Base-by-base conservation (phyloP, 2,113 vertebrate species). In the Nerophis ophidion region DNA sequence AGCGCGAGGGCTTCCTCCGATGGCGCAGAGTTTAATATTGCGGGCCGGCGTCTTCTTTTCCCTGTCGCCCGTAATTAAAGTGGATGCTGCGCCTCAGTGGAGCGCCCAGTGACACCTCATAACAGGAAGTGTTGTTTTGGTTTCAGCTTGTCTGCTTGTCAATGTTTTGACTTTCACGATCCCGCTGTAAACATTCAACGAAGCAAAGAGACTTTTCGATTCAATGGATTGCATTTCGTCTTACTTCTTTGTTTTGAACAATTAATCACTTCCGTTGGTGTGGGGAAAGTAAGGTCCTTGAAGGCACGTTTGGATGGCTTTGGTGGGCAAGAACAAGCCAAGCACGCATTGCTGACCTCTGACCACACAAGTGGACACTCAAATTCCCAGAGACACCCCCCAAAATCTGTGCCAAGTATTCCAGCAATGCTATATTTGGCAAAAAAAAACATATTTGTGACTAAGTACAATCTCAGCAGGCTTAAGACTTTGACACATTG, bases 21-120 rank as follows among this genome's bases (percentile, higher is more conserved):
- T 60, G 66, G 50, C 68, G 60, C 48, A 57, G 62, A 52, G 57
- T 70, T 36, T 60, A 70, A 57, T 63, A 57, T 36, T 58, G 66
- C 57, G 42, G 34, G 16, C 17, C 14, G 17, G 15, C 42, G 45
- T 13, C 46, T 48, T 17, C 26, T 12, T 61, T 16, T 44, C 26
- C 15, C 48, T 55, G 40, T 50, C 33, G 5, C 55, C 16, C 10
- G 16, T 56, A 47, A 69, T 60, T 65, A 67, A 55, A 53, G 11
- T 48, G 15, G 52, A 49, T 16, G 46, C 40, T 19, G 50, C 15
- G 10, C 36, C 59, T 68, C 19, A 40, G 16, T 7, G 14, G 56
- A 55, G 55, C 35, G 16, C 3, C 16, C 63, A 79, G 59, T 56
- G 55, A 68, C 49, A 38, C 59, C 38, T 53, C 8, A 26, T 61